These are phyloP conservation scores for Volucella zonaria DNA, from an alignment of 2,888 invertebrate genomes.

Conservation along the genomic window DNA sequence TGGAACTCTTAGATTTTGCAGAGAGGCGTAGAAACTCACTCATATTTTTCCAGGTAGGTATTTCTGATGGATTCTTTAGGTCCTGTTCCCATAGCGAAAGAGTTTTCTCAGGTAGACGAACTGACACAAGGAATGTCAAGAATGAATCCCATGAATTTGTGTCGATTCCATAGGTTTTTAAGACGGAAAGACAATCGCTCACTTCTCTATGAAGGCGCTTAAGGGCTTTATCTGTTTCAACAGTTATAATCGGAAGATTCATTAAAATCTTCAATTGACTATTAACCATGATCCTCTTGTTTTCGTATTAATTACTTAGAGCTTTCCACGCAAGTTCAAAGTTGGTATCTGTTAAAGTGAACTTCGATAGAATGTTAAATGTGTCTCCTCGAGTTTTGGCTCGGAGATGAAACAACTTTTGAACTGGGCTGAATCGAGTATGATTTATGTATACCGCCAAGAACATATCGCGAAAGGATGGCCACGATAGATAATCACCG, in stretches of 20 bases:
- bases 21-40: neutral
- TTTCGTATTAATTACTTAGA: too few relatives aligned
- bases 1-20: too few relatives aligned
- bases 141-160: too few relatives aligned
- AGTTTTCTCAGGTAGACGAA: too few relatives aligned
- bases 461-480: too few relatives aligned
- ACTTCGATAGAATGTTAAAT: slow-evolving; percentile 14
- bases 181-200: too few relatives aligned
- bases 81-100: too few relatives aligned
- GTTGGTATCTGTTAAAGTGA: neutral
- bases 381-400: slow-evolving; percentile 2
- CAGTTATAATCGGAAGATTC: neutral
- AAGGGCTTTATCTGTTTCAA: neutral
- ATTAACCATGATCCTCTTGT: neutral
- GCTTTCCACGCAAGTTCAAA: neutral
- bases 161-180: too few relatives aligned
- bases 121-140: too few relatives aligned
- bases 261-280: slow-evolving; percentile 16
- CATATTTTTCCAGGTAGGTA: slow-evolving; percentile 25
- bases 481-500: too few relatives aligned
- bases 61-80: neutral
- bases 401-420: neutral
- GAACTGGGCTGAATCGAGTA: neutral
- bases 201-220: too few relatives aligned
- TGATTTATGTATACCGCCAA: neutral